Conservation (phyloP, 2,888 invertebrate genomes). For the Cephus sareptanus region DNA sequence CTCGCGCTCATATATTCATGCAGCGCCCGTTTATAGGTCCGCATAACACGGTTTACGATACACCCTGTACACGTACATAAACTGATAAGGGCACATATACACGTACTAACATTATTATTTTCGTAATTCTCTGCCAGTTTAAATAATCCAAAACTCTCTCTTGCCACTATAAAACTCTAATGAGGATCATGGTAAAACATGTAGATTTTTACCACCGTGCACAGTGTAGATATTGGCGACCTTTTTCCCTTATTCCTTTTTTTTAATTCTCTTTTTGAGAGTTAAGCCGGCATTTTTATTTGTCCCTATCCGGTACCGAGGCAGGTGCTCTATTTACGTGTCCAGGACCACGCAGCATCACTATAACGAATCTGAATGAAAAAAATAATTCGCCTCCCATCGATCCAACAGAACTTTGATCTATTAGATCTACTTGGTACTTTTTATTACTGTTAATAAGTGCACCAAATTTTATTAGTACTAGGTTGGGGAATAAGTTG, state of each 20-base stretch:
- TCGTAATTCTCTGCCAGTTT: conserved; percentile 26
- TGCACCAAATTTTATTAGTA: no score
- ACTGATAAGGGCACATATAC: conserved; percentile 10
- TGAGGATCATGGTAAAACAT: conserved; percentile 31
- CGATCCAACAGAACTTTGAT: background rate
- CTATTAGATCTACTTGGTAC: no score
- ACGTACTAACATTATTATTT: conserved; percentile 29
- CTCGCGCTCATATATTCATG: conserved; percentile 8
- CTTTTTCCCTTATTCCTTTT: conserved; percentile 3
- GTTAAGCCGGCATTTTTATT: background rate
- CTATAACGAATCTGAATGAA: background rate
- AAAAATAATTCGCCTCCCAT: background rate
- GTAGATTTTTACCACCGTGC: conserved; percentile 22
- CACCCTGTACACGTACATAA: conserved; percentile 3
- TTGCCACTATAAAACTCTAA: conserved; percentile 32
- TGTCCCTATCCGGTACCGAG: background rate
- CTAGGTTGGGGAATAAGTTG: no score
- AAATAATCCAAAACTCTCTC: conserved; percentile 18
- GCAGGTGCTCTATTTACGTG: background rate
- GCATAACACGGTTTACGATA: conserved; percentile 29
- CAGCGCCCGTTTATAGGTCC: conserved; percentile 31
- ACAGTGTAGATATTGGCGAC: background rate
- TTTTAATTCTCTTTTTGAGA: conserved; percentile 9
- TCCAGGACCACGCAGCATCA: background rate
- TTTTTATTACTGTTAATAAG: no score